phyloP scores from a whole-genome alignment of 2,797 vertebrate species.

The Sebastes miniatus region DNA sequence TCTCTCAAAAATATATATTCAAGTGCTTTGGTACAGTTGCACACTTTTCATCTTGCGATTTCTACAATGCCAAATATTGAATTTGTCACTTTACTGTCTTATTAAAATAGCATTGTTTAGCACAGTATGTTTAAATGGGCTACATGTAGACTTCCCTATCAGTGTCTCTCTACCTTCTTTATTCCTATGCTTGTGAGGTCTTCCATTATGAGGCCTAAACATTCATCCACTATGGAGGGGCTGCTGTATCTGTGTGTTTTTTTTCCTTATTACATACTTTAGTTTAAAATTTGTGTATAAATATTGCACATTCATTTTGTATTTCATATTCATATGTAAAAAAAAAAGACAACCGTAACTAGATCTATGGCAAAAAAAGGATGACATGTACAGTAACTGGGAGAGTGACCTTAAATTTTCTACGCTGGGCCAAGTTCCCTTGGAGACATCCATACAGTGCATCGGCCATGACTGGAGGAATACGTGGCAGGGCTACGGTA shows the following conservation, averaged over 20 bases:
- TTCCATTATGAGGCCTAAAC: conserved; percentile 31
- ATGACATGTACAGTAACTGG: conserved; percentile 26
- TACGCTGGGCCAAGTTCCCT: conserved; percentile 47
- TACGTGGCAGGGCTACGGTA: conserved; percentile 27
- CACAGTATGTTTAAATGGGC: conserved; percentile 44
- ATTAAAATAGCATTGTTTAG: conserved; percentile 15
- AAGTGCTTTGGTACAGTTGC: conserved; percentile 61
- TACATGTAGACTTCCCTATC: conserved; percentile 47
- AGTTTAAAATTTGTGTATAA: conserved; percentile 62
- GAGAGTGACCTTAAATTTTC: conserved; percentile 1
- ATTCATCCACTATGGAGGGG: conserved; percentile 57
- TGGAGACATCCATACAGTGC: conserved; percentile 58
- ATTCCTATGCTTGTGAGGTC: neutral
- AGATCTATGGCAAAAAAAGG: conserved; percentile 37
- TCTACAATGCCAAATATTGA: conserved; percentile 52
- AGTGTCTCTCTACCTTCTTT: conserved; percentile 57
- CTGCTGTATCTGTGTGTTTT: neutral
- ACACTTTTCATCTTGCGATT: conserved; percentile 58
- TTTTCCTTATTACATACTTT: conserved; percentile 43
- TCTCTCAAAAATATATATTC: conserved; percentile 16
- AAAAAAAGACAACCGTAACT: conserved; percentile 44
- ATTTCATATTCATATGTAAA: conserved; percentile 59
- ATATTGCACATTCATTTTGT: conserved; percentile 78
- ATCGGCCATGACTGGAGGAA: conserved; percentile 44
- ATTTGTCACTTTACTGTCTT: conserved; percentile 29